These are phyloP conservation scores for Sebastiscus tertius DNA, from an alignment of 2,797 vertebrate species.

Conservation along the genomic window DNA sequence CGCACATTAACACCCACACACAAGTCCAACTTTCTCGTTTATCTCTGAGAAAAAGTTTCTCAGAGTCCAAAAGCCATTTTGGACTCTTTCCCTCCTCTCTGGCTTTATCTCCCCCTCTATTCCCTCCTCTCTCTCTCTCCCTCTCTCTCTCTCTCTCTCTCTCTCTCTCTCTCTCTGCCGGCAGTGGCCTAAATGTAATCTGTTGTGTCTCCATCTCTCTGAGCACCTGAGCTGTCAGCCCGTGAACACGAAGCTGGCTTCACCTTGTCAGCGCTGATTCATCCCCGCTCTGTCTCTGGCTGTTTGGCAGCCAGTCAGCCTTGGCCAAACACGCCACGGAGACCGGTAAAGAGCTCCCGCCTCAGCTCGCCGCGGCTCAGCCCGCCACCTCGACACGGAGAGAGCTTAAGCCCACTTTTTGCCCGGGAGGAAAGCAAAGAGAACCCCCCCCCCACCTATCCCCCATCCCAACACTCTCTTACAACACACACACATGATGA, in stretches of 20 bases:
- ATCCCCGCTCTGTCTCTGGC: slow-evolving; percentile 71
- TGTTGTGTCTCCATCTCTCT: slow-evolving; percentile 77
- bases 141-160: background rate
- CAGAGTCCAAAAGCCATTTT: slow-evolving; percentile 44
- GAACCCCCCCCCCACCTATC: slow-evolving; percentile 5
- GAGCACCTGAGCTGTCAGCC: slow-evolving; percentile 77
- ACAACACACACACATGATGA: slow-evolving; percentile 8
- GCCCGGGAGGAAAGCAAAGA: slow-evolving; percentile 28
- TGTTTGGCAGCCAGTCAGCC: slow-evolving; percentile 77
- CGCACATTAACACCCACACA: background rate
- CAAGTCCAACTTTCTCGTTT: slow-evolving; percentile 29
- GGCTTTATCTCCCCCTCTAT: background rate
- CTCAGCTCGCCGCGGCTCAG: slow-evolving; percentile 26
- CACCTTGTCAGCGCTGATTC: slow-evolving; percentile 78
- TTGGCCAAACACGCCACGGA: slow-evolving; percentile 67
- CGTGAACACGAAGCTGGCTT: slow-evolving; percentile 62
- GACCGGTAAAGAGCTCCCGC: slow-evolving; percentile 62
- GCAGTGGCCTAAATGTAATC: slow-evolving; percentile 73
- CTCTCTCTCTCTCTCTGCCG: background rate
- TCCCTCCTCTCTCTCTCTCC: background rate
- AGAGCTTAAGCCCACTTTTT: slow-evolving; percentile 45
- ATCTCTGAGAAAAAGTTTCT: slow-evolving; percentile 42
- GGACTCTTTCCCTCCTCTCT: background rate
- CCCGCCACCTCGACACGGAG: slow-evolving; percentile 35
- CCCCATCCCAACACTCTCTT: background rate